Conservation (phyloP, 2,113 vertebrate species). For the Gallinago paraguaiae region DNA sequence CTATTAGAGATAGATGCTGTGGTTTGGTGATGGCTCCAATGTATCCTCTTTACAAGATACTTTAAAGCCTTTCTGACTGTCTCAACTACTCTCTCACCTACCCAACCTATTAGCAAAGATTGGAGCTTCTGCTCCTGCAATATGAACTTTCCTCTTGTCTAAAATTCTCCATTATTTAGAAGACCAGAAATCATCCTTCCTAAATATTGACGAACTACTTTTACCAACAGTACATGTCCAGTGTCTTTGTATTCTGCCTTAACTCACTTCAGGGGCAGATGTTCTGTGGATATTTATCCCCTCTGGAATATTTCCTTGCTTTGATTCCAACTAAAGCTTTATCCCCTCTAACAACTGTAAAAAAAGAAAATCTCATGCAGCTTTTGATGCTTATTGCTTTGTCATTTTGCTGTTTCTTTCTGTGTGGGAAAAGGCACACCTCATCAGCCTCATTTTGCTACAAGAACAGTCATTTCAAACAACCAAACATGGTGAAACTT, state of each 20-base stretch:
- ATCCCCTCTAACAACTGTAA: background rate
- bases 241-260: background rate
- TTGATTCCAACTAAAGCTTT: constrained; percentile 3
- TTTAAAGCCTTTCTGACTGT: background rate
- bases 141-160: background rate
- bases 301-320: background rate
- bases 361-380: background rate
- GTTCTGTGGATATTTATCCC: background rate
- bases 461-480: background rate
- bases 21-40: background rate
- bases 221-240: background rate
- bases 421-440: background rate
- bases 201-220: background rate
- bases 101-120: background rate
- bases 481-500: background rate
- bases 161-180: background rate
- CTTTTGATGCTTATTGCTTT: constrained; percentile 8
- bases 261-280: background rate
- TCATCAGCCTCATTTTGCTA: background rate
- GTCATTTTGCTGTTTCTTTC: background rate
- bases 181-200: background rate
- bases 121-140: background rate
- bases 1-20: background rate
- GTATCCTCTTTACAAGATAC: background rate
- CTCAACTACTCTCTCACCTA: background rate